Evolutionary conservation across 2,113 vertebrate genomes (phyloP).

Genomic region (Misgurnus anguillicaudatus): DNA sequence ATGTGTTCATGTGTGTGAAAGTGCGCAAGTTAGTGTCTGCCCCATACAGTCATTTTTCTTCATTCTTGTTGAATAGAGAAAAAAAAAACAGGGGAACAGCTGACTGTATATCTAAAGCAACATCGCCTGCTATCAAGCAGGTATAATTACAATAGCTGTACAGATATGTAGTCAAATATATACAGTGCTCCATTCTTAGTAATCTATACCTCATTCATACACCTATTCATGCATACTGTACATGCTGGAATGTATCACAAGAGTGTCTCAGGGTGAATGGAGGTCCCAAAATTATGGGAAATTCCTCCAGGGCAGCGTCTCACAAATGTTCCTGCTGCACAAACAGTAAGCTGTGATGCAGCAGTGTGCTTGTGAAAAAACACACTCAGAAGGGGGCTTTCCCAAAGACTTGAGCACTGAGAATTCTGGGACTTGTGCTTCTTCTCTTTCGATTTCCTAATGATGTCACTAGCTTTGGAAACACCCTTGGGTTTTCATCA

Average conservation of each 20-base stretch:
- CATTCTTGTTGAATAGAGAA: no score
- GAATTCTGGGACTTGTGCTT: not conserved
- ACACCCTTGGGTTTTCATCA: not conserved
- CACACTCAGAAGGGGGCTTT: constrained; percentile 45
- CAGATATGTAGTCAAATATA: no score
- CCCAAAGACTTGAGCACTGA: constrained; percentile 9
- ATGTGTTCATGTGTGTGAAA: not conserved
- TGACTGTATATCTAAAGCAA: no score
- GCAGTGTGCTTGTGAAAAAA: constrained; percentile 2
- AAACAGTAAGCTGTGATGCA: constrained; percentile 5
- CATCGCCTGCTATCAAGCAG: no score
- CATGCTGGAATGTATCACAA: constrained; percentile 2
- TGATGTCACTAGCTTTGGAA: not conserved
- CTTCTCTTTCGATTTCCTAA: constrained; percentile 14
- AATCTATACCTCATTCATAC: no score
- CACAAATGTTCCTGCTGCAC: constrained; percentile 12
- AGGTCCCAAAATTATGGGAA: constrained; percentile 15
- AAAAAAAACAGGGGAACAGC: no score
- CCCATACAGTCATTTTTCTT: no score
- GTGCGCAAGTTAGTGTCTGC: not conserved
- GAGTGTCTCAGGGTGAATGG: not conserved
- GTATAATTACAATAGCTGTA: no score
- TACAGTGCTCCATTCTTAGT: no score
- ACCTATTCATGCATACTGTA: not conserved
- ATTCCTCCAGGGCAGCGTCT: constrained; percentile 20